Base-by-base conservation (phyloP, 1,140 invertebrate genomes). In the Penaeus japonicus region DNA sequence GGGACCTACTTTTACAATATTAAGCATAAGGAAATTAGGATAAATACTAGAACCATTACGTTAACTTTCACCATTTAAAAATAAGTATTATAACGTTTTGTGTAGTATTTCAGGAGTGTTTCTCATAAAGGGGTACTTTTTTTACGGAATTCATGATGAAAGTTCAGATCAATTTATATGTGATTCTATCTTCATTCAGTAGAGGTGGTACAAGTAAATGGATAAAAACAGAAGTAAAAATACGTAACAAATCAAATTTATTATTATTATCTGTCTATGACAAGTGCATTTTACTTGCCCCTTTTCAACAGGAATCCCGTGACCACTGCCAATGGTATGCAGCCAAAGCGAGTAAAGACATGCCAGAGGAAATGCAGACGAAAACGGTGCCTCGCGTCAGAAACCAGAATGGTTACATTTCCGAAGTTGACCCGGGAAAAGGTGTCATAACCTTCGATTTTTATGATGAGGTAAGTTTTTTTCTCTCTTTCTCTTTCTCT, bases 321-420 rank as follows among this genome's bases (percentile, higher is more conserved):
- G 86, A 90, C 62, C 55, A 86, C 22, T 90, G 89, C 62, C 85
- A 90, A 73, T 90, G 87, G 82, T 90, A 82, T 62, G 89, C 89
- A 22, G 89, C 89, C 0, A 30, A 35, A 15, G 89, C 89, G n/a
- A 79, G 59, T 35, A 86, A 81, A 18, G 87, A 88, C 12, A 32
- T 73, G 0, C 32, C 35, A 4, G 75, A 59, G 54, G 65, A 79
- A 32, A 47, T 39, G 18, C 22, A 4, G 30, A 47, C n/a, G 62
- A 88, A 24, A 22, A 57, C 30, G 3, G 22, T 80, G 10, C 77
- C 85, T 27, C 83, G 59, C 1, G 62, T 90, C 85, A 88, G 80
- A 22, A 90, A 85, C 62, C 89, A 87, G 39, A 87, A 87, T 78
- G 89, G 89, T 10, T 53, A 88, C 15, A 82, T 90, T 24, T 87